Conservation (phyloP, 2,888 invertebrate species). For the Embidobia sp. region DNA sequence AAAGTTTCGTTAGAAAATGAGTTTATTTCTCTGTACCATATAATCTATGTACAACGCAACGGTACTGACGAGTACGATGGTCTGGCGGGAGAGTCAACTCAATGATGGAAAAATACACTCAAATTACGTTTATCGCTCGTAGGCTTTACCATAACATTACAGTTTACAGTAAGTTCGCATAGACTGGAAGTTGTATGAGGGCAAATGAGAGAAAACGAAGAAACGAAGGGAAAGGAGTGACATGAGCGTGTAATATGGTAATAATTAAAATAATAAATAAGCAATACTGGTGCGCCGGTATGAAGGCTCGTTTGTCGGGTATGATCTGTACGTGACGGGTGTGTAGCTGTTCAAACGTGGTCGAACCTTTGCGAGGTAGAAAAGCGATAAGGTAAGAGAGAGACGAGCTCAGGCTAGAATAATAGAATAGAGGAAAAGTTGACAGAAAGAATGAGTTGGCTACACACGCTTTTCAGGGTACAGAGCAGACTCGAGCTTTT, state of each 20-base stretch:
- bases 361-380: slow-evolving; percentile 65
- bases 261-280: slow-evolving; percentile 78
- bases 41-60: slow-evolving; percentile 80
- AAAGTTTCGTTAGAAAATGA: slow-evolving; percentile 80
- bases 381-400: slow-evolving; percentile 32
- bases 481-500: slow-evolving; percentile 80
- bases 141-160: slow-evolving; percentile 67
- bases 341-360: slow-evolving; percentile 68
- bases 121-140: slow-evolving; percentile 70
- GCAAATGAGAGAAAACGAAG: slow-evolving; percentile 55
- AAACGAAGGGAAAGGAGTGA: slow-evolving; percentile 58
- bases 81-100: slow-evolving; percentile 74
- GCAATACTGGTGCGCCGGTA: slow-evolving; percentile 79
- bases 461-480: slow-evolving; percentile 76
- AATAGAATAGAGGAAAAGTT: slow-evolving; percentile 25
- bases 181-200: slow-evolving; percentile 57
- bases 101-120: slow-evolving; percentile 74
- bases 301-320: slow-evolving; percentile 77
- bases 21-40: slow-evolving; percentile 81
- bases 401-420: slow-evolving; percentile 33
- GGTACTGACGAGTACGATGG: slow-evolving; percentile 78
- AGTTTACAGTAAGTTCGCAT: slow-evolving; percentile 61
- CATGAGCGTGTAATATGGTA: slow-evolving; percentile 64
- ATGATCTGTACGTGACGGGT: slow-evolving; percentile 79
- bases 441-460: slow-evolving; percentile 26